These are phyloP conservation scores for Orthonevra nobilis DNA, from an alignment of 2,888 invertebrate genomes.

Conservation along the genomic window DNA sequence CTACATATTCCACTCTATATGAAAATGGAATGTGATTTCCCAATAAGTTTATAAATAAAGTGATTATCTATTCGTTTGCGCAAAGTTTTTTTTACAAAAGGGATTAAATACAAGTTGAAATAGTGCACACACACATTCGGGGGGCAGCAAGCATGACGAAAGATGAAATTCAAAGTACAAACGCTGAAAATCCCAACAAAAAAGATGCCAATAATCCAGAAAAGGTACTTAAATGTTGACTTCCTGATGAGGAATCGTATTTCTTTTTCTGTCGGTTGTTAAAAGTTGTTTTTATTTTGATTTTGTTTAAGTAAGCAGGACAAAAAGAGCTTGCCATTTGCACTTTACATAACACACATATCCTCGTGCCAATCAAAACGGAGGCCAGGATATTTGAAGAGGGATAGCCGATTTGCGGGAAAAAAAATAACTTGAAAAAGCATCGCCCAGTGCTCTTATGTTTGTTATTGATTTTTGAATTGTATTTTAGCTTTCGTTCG, in stretches of 20 bases:
- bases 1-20: conserved; percentile 16
- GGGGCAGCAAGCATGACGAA: conserved; percentile 59
- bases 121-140: conserved; percentile 13
- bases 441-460: conserved; percentile 32
- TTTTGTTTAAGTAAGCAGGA: too few relatives aligned
- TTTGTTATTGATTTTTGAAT: conserved; percentile 58
- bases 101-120: conserved; percentile 10
- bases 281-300: too few relatives aligned
- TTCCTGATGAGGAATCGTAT: background rate
- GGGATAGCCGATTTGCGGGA: background rate
- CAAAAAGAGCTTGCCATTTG: conserved; percentile 3
- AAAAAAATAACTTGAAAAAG: background rate
- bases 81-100: conserved; percentile 41
- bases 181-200: conserved; percentile 55
- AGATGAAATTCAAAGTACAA: conserved; percentile 63
- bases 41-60: conserved; percentile 66
- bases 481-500: conserved; percentile 14
- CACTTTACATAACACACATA: conserved; percentile 49
- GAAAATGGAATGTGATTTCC: conserved; percentile 53
- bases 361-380: too few relatives aligned
- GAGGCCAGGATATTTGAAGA: conserved; percentile 7
- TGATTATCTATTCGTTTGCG: conserved; percentile 28
- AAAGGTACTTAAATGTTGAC: conserved; percentile 53
- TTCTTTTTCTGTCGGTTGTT: conserved; percentile 1
- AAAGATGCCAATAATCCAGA: conserved; percentile 58